Percentiles rank a stretch among this genome's conserved stretches.
Conservation (phyloP, 2,113 vertebrate species). For the Guaruba guarouba region DNA sequence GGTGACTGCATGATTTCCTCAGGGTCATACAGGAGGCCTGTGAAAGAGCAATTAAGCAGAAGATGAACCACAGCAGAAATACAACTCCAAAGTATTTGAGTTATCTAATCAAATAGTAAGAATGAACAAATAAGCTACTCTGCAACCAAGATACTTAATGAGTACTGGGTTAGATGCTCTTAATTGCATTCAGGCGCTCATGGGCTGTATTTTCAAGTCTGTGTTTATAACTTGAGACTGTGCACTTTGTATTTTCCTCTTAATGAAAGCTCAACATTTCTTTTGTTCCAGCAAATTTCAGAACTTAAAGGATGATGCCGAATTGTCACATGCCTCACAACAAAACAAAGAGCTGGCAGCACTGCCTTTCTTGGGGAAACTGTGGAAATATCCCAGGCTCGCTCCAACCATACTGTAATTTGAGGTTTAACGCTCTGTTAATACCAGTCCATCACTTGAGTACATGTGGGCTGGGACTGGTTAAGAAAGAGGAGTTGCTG, state of each 20-base stretch:
- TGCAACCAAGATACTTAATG: not conserved
- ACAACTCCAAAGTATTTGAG: not conserved
- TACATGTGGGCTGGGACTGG: not conserved
- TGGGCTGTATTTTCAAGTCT: slow-evolving; percentile 1
- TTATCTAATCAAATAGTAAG: slow-evolving; percentile 12
- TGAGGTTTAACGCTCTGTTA: not conserved
- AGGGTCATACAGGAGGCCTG: not conserved
- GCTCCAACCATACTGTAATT: not conserved
- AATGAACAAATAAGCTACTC: not conserved
- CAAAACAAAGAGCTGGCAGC: slow-evolving; percentile 38
- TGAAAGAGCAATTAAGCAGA: not conserved
- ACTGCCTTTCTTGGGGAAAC: not conserved
- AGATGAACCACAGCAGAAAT: not conserved
- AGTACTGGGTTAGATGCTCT: not conserved
- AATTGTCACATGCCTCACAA: slow-evolving; percentile 26
- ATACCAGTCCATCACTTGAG: not conserved
- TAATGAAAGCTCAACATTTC: slow-evolving; percentile 34
- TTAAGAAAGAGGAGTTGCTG: not conserved
- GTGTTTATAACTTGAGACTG: not conserved
- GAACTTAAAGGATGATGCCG: not conserved
- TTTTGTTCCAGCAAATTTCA: slow-evolving; percentile 42
- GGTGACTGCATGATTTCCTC: not conserved
- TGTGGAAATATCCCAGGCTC: not conserved
- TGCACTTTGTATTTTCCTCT: slow-evolving; percentile 5
- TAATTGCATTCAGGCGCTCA: not conserved